Conservation (phyloP, 2,888 invertebrate genomes). For the Athalia cordata region DNA sequence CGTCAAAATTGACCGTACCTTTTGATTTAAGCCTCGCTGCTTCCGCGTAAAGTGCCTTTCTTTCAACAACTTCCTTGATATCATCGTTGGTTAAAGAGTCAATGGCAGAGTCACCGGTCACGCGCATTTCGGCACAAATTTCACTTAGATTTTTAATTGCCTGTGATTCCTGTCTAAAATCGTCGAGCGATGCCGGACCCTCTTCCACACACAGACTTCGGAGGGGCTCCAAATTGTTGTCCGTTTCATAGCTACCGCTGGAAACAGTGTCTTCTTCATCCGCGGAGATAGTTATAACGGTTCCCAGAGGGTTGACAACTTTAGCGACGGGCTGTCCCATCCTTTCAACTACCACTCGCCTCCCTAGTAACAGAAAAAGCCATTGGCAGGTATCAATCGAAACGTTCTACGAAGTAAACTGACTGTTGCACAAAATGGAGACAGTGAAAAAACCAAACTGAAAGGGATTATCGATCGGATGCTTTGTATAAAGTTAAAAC, state of each 20-base stretch:
- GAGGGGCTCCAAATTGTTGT: conserved; percentile 58
- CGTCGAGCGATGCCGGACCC: conserved; percentile 68
- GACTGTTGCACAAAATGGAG: conserved; percentile 34
- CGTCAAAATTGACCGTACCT: conserved; percentile 64
- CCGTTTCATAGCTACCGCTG: conserved; percentile 58
- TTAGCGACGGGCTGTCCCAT: conserved; percentile 77
- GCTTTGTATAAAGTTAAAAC: conserved; percentile 9
- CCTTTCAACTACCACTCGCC: conserved; percentile 75
- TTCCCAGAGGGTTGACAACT: conserved; percentile 86
- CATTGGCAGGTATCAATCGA: conserved; percentile 83
- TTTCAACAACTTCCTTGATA: conserved; percentile 65
- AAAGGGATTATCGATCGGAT: conserved; percentile 2
- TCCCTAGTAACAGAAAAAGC: conserved; percentile 87
- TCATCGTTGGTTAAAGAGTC: conserved; percentile 67
- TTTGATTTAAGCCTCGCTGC: conserved; percentile 56
- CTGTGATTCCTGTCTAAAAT: conserved; percentile 63
- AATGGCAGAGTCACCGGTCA: conserved; percentile 67
- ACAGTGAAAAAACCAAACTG: conserved; percentile 21
- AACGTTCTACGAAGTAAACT: conserved; percentile 43
- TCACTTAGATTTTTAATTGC: conserved; percentile 66
- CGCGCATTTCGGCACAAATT: conserved; percentile 71
- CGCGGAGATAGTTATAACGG: conserved; percentile 77
- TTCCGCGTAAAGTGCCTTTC: conserved; percentile 66
- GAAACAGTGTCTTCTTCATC: conserved; percentile 70
- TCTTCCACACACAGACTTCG: conserved; percentile 69